Conservation (phyloP, 1,140 invertebrate genomes). For the Andrena cerasifolii region DNA sequence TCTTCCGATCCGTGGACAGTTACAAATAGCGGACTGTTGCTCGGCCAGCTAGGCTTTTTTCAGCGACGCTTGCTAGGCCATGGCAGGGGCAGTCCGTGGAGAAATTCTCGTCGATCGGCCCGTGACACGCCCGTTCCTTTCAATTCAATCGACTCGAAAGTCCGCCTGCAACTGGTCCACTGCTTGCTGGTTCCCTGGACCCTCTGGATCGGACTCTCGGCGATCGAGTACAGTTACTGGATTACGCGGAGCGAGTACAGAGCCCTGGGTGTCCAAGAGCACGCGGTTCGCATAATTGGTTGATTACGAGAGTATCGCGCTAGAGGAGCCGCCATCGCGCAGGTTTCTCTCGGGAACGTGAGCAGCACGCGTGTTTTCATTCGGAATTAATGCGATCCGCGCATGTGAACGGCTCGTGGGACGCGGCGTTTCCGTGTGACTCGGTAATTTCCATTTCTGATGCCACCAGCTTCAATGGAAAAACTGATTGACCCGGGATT, state of each 20-base stretch:
- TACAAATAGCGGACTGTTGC: conserved; percentile 24
- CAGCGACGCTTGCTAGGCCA: background rate
- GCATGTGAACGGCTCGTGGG: background rate
- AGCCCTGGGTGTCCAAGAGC: too few relatives aligned
- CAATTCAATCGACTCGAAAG: too few relatives aligned
- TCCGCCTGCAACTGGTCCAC: too few relatives aligned
- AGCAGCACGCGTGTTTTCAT: background rate
- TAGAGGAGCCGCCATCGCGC: background rate
- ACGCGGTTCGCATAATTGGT: too few relatives aligned
- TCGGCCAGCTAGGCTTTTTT: conserved; percentile 25
- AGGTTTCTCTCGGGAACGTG: background rate
- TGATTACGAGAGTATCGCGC: background rate
- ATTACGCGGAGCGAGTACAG: too few relatives aligned
- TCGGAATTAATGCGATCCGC: background rate
- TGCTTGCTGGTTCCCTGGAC: too few relatives aligned
- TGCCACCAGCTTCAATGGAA: background rate
- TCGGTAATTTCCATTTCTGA: background rate
- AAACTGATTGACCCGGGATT: conserved; percentile 16
- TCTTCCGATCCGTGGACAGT: conserved; percentile 37
- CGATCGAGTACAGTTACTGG: too few relatives aligned
- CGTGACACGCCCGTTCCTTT: background rate
- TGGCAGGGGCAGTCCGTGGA: background rate
- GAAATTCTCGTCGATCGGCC: conserved; percentile 29
- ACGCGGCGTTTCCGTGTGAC: conserved; percentile 16
- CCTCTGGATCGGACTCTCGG: too few relatives aligned